Conservation (phyloP, 2,888 invertebrate species). For the Euzophera pinguis region DNA sequence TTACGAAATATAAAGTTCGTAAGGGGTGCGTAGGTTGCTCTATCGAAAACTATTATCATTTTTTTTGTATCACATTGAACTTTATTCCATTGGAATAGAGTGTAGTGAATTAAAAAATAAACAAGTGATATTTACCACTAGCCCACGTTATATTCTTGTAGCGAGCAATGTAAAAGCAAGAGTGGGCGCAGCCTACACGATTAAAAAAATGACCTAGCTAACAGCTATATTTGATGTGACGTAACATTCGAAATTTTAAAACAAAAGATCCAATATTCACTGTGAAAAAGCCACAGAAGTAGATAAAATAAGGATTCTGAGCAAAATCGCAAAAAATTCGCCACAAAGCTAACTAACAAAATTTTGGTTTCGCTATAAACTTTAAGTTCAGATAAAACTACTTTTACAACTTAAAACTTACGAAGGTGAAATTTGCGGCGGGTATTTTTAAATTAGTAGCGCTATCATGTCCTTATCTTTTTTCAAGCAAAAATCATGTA, state of each 20-base stretch:
- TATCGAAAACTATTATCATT: constrained; percentile 32
- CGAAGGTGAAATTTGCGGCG: too few species aligned
- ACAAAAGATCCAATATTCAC: too few species aligned
- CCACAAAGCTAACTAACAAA: too few species aligned
- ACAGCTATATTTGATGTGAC: constrained; percentile 46
- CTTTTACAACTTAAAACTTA: too few species aligned
- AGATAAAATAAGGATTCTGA: neutral
- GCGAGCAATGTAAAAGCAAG: constrained; percentile 33
- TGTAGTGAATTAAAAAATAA: constrained; percentile 21
- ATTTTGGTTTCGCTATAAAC: too few species aligned
- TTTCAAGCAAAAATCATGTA: too few species aligned
- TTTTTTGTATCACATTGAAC: constrained; percentile 22
- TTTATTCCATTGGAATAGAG: constrained; percentile 31
- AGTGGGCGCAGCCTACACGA: constrained; percentile 66
- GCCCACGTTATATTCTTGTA: constrained; percentile 59
- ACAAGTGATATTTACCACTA: constrained; percentile 45
- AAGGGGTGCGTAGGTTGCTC: constrained; percentile 53
- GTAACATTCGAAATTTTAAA: constrained; percentile 41
- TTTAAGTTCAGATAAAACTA: too few species aligned
- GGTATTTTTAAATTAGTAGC: too few species aligned
- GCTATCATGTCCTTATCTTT: too few species aligned
- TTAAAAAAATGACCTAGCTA: constrained; percentile 43
- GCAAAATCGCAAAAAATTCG: too few species aligned
- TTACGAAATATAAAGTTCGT: constrained; percentile 57
- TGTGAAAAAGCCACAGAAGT: neutral